Conservation (phyloP, 2,113 vertebrate genomes). For the Vidua macroura region DNA sequence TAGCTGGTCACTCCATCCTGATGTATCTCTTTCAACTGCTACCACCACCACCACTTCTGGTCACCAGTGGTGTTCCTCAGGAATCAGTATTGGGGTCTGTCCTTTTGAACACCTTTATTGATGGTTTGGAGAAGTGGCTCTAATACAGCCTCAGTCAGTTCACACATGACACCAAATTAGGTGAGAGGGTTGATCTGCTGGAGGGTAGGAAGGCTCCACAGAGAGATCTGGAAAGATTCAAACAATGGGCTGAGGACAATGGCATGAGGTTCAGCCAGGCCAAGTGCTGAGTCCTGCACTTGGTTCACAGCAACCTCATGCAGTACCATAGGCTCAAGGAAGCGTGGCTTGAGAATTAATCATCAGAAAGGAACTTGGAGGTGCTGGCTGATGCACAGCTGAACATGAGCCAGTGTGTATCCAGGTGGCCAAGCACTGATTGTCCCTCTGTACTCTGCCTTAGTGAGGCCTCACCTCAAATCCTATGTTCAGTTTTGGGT, state of each 20-base stretch:
- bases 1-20: background rate
- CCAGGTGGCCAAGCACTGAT: background rate
- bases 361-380: background rate
- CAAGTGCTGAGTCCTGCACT: background rate
- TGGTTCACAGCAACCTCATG: background rate
- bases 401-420: background rate
- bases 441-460: background rate
- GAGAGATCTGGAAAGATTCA: background rate
- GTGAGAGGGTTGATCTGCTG: background rate
- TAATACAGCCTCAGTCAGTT: background rate
- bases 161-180: background rate
- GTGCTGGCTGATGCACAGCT: background rate
- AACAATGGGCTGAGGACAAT: background rate
- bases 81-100: accelerated
- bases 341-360: background rate
- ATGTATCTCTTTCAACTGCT: background rate
- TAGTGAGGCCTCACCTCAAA: background rate
- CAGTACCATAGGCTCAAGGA: background rate
- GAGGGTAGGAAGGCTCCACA: background rate
- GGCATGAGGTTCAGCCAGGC: background rate
- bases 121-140: background rate
- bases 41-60: background rate
- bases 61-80: background rate
- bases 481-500: background rate
- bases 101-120: background rate